Conservation (phyloP, 2,797 vertebrate genomes). For the Heteromormyrus szaboi region DNA sequence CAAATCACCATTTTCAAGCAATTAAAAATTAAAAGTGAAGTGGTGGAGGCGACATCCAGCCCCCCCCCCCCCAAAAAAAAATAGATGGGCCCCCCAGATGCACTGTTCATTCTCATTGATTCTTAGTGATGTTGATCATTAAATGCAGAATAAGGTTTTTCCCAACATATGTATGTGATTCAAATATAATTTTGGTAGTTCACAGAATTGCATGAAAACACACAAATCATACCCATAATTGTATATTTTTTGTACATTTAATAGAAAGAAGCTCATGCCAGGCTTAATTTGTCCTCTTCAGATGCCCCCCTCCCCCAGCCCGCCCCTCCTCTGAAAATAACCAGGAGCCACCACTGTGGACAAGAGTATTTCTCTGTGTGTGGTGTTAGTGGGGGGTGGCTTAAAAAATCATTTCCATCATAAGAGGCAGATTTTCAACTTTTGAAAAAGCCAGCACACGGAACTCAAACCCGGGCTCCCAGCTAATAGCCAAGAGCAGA, state of each 20-base stretch:
- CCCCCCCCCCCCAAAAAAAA: neutral
- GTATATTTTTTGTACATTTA: neutral
- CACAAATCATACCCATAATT: neutral
- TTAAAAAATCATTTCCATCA: neutral
- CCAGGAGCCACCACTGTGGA: neutral
- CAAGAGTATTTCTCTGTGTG: neutral
- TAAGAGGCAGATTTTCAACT: neutral
- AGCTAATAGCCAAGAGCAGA: neutral
- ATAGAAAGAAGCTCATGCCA: neutral
- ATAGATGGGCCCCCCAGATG: neutral
- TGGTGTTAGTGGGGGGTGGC: neutral
- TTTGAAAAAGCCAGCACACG: neutral
- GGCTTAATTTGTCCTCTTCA: neutral
- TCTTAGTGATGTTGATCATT: neutral
- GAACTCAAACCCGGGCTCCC: neutral
- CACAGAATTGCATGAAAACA: neutral
- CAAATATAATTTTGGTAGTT: neutral
- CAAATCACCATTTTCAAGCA: neutral
- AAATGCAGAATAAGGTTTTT: neutral
- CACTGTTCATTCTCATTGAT: neutral
- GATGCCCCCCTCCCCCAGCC: neutral
- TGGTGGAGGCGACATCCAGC: neutral
- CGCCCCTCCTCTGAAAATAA: neutral
- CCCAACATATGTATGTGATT: neutral
- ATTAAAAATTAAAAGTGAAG: neutral